Conservation (phyloP, 2,888 invertebrate species). For the Gasteruption jaculator region DNA sequence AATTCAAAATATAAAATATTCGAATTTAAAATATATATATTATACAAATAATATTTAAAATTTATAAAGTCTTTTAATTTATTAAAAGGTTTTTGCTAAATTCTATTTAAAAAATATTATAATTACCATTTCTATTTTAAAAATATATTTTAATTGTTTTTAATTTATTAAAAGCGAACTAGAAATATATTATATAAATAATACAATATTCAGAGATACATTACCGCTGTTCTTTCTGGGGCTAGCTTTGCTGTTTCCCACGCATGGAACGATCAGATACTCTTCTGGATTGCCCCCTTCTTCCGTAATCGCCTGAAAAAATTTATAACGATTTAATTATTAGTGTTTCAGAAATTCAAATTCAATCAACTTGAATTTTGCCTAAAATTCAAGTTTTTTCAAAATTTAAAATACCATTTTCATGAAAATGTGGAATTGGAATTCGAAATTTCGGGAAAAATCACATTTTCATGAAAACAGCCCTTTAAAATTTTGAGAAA, state of each 20-base stretch:
- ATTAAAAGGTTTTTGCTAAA: too few relatives aligned
- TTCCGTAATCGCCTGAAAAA: slow-evolving; percentile 61
- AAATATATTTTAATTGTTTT: neutral
- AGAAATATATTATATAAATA: neutral
- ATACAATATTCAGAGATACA: slow-evolving; percentile 4
- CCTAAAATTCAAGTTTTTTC: neutral
- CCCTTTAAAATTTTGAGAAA: too few relatives aligned
- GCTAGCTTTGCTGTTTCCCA: slow-evolving; percentile 35
- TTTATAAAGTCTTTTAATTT: too few relatives aligned
- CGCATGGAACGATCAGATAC: slow-evolving; percentile 53
- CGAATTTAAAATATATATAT: too few relatives aligned
- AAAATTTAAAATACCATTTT: too few relatives aligned
- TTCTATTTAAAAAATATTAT: slow-evolving; percentile 1
- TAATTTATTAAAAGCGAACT: neutral
- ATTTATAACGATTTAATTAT: slow-evolving; percentile 1
- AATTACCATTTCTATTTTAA: neutral
- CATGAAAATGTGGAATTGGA: too few relatives aligned
- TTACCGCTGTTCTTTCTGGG: slow-evolving; percentile 40
- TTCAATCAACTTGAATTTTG: neutral
- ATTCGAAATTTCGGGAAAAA: too few relatives aligned
- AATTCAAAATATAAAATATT: too few relatives aligned
- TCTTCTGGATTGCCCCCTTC: slow-evolving; percentile 73
- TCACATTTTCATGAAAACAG: too few relatives aligned
- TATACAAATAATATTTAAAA: slow-evolving; percentile 6
- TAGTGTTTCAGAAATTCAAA: neutral